phyloP scores from a whole-genome alignment of 1,140 invertebrate species.

The Phortica variegata region DNA sequence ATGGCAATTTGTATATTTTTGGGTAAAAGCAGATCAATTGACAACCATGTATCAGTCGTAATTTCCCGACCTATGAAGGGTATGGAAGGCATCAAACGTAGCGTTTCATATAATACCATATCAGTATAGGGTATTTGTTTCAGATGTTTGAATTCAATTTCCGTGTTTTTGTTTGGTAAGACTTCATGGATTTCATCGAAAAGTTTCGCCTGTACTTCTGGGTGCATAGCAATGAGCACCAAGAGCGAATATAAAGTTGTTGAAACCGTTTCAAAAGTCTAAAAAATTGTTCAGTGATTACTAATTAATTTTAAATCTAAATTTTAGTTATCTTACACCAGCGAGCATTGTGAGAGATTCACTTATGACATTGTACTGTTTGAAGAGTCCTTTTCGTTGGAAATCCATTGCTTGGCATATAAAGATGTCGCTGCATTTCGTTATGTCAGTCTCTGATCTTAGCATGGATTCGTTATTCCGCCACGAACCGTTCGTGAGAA shows the following conservation, averaged over 20 bases:
- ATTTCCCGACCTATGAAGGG: conserved; percentile 18
- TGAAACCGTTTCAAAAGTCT: conserved; percentile 13
- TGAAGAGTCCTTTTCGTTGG: conserved; percentile 1
- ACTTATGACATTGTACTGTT: conserved; percentile 7
- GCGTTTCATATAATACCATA: conserved; percentile 19
- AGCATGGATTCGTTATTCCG: too few species aligned
- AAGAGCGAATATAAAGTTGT: conserved; percentile 8
- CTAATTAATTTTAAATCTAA: too few species aligned
- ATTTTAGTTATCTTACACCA: too few species aligned
- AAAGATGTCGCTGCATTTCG: neutral
- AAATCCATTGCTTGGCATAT: neutral
- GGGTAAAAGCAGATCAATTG: conserved; percentile 23
- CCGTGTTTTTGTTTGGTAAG: neutral
- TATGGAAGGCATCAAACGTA: conserved; percentile 22
- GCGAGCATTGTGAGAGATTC: conserved; percentile 8
- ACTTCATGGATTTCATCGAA: conserved; percentile 13
- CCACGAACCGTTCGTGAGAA: too few species aligned
- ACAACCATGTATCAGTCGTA: neutral
- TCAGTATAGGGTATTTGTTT: conserved; percentile 17
- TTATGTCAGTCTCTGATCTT: neutral
- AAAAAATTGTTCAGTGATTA: too few species aligned
- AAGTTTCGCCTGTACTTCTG: conserved; percentile 18
- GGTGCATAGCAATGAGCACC: conserved; percentile 22
- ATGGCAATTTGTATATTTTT: conserved; percentile 32
- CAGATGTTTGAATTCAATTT: conserved; percentile 7